A percentile compares a stretch with the other conserved stretches of the same genome.
Evolutionary conservation across 2,888 invertebrate genomes (phyloP).

Genomic region (Hemicrepidius hirtus): DNA sequence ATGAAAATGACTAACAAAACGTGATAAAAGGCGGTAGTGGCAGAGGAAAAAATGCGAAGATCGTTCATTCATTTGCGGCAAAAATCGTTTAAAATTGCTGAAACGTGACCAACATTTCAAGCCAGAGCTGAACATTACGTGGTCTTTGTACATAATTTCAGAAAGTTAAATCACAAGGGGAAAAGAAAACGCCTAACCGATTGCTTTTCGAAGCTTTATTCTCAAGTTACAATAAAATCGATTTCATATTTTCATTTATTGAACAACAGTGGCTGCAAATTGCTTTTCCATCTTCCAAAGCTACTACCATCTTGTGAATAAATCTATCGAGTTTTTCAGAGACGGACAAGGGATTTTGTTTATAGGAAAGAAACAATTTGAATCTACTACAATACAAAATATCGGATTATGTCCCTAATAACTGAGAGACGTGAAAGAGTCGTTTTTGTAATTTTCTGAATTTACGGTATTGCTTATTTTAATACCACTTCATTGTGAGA

Average conservation of each 20-base stretch:
- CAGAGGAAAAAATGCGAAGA: slow-evolving; percentile 18
- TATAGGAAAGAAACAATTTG: too few species aligned
- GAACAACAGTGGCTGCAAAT: not conserved
- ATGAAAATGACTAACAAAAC: slow-evolving; percentile 30
- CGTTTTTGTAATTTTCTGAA: too few species aligned
- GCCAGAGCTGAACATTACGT: slow-evolving; percentile 27
- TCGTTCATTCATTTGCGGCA: slow-evolving; percentile 34
- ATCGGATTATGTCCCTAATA: too few species aligned
- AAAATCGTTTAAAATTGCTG: slow-evolving; percentile 44
- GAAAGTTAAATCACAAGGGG: slow-evolving; percentile 20
- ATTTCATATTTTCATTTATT: slow-evolving; percentile 6
- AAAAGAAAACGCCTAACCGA: slow-evolving; percentile 19
- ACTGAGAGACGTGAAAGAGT: too few species aligned
- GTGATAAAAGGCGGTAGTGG: slow-evolving; percentile 7
- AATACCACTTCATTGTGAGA: too few species aligned
- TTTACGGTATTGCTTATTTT: too few species aligned
- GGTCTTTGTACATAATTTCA: slow-evolving; percentile 37
- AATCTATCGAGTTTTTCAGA: too few species aligned
- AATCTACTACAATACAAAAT: too few species aligned
- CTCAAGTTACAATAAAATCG: slow-evolving; percentile 8
- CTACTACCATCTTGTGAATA: too few species aligned
- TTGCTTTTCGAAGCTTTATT: not conserved
- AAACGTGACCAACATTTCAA: slow-evolving; percentile 40
- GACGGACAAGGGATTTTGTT: too few species aligned
- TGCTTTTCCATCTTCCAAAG: not conserved